phyloP scores from a whole-genome alignment of 1,140 invertebrate genomes.

The Coenobita brevimanus region DNA sequence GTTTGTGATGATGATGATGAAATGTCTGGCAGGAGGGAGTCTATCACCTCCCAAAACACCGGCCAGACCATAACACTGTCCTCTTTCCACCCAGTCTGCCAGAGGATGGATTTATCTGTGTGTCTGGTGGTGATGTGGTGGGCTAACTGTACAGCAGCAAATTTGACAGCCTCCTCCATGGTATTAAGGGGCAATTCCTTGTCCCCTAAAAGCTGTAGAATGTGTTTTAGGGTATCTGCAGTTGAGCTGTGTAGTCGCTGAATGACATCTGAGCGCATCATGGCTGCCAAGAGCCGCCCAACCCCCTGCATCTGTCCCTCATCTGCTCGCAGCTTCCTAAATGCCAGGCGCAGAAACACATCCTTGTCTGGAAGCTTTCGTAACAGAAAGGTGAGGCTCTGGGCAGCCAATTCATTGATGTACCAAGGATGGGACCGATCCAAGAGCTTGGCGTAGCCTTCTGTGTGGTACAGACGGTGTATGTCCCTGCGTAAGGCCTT shows the following conservation, averaged over 20 bases:
- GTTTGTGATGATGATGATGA: neutral
- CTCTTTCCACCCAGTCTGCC: conserved; percentile 36
- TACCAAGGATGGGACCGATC: conserved; percentile 31
- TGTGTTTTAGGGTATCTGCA: neutral
- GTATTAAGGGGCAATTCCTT: neutral
- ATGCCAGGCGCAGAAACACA: neutral
- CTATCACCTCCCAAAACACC: conserved; percentile 1
- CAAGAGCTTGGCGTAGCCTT: conserved; percentile 25
- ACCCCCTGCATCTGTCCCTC: conserved; percentile 19
- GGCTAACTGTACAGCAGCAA: neutral
- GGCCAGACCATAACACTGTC: conserved; percentile 47
- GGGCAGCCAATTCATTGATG: conserved; percentile 55
- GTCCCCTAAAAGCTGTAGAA: conserved; percentile 25
- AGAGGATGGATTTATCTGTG: conserved; percentile 4
- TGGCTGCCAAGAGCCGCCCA: conserved; percentile 34
- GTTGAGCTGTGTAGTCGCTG: conserved; percentile 45
- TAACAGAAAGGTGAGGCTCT: conserved; percentile 40
- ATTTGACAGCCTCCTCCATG: conserved; percentile 16
- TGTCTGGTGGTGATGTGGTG: conserved; percentile 38
- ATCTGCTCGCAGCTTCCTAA: conserved; percentile 34
- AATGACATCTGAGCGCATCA: conserved; percentile 53
- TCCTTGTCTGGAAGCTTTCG: conserved; percentile 28
- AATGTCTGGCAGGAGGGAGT: conserved; percentile 3
- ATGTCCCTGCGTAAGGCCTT: conserved; percentile 35
- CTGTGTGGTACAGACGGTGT: conserved; percentile 21